A percentile compares a stretch with the other conserved stretches of the same genome.
These are phyloP conservation scores for Rhinoderma darwinii DNA, from an alignment of 2,113 vertebrate species.

Conservation along the genomic window DNA sequence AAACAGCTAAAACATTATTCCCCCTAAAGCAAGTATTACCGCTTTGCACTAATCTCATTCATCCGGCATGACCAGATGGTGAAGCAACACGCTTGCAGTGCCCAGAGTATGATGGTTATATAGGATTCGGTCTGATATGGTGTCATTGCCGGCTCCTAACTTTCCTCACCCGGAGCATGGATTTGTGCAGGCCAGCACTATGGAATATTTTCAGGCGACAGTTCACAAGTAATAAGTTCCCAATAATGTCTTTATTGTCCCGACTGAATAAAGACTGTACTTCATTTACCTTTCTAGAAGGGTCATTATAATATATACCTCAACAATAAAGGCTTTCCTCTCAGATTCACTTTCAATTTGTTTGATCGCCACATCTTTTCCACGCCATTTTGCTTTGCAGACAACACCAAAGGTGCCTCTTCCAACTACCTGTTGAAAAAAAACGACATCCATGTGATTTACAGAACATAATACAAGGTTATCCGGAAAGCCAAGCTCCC, in stretches of 20 bases:
- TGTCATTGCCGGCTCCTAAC: too few relatives aligned
- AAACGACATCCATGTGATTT: constrained; percentile 25
- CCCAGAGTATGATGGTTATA: too few relatives aligned
- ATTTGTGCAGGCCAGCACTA: too few relatives aligned
- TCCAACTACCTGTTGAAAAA: constrained; percentile 87
- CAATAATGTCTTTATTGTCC: background rate
- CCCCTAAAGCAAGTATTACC: too few relatives aligned
- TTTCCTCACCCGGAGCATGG: background rate
- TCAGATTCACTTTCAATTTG: constrained; percentile 99
- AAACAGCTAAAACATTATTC: too few relatives aligned
- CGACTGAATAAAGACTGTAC: background rate
- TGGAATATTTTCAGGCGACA: too few relatives aligned
- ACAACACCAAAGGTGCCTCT: constrained; percentile 98
- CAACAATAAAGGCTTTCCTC: constrained; percentile 95
- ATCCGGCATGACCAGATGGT: too few relatives aligned
- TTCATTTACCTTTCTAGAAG: background rate
- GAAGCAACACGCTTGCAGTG: too few relatives aligned
- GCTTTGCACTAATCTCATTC: too few relatives aligned
- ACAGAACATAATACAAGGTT: background rate
- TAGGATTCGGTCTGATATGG: too few relatives aligned
- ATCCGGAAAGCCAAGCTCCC: too few relatives aligned
- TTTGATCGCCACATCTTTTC: constrained; percentile 98
- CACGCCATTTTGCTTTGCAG: constrained; percentile 98
- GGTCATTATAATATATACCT: constrained; percentile 74
- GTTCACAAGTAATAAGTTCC: background rate